phyloP scores from a whole-genome alignment of 1,140 invertebrate species.

The Drosophila biarmipes region DNA sequence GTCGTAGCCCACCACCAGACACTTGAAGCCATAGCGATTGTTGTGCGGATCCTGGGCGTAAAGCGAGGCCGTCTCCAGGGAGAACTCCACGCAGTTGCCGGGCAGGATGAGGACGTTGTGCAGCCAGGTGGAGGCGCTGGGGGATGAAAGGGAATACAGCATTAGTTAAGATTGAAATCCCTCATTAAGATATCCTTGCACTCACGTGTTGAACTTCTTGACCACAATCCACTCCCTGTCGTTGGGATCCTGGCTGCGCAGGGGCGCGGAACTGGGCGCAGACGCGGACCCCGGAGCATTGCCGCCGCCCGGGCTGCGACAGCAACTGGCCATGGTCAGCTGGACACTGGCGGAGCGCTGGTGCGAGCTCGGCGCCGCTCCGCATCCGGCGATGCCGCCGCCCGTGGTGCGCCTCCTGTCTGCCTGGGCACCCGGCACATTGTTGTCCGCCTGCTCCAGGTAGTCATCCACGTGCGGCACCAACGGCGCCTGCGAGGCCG shows the following conservation, averaged over 20 bases:
- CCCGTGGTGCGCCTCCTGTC: neutral
- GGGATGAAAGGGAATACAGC: slow-evolving; percentile 4
- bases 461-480: slow-evolving; percentile 63
- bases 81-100: slow-evolving; percentile 97
- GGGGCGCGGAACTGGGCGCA: neutral
- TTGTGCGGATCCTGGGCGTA: slow-evolving; percentile 96
- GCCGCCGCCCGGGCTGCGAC: slow-evolving; percentile 26
- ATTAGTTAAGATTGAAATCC: too few relatives aligned
- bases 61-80: slow-evolving; percentile 97
- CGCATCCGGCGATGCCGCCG: slow-evolving; percentile 1
- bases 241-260: slow-evolving; percentile 31
- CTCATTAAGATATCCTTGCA: neutral
- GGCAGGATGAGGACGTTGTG: slow-evolving; percentile 94
- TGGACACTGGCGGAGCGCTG: slow-evolving; percentile 60
- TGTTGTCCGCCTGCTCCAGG: slow-evolving; percentile 74
- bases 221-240: slow-evolving; percentile 81
- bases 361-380: slow-evolving; percentile 2
- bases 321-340: slow-evolving; percentile 65
- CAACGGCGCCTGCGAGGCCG: slow-evolving; percentile 18
- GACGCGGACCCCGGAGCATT: slow-evolving; percentile 11
- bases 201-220: slow-evolving; percentile 84
- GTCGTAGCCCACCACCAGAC: slow-evolving; percentile 96
- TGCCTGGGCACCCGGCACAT: slow-evolving; percentile 17
- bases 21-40: slow-evolving; percentile 94
- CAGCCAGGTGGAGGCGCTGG: slow-evolving; percentile 92